Base-by-base conservation (phyloP, 2,113 vertebrate genomes). In the Gambusia affinis region DNA sequence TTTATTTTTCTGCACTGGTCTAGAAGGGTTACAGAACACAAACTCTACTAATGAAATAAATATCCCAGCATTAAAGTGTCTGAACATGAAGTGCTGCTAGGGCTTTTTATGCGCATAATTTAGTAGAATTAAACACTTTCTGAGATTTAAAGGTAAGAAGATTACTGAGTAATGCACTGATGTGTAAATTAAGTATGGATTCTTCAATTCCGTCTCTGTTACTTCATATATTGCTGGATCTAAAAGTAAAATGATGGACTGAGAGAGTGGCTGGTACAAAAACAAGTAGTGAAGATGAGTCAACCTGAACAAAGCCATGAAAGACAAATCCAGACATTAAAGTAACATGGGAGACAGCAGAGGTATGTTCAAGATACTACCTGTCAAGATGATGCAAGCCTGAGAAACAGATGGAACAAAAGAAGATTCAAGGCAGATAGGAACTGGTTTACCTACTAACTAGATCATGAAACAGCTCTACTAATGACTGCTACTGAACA, bases 371-470 rank as follows among this genome's bases (percentile, higher is more conserved):
- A 42, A 42, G 12, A 66, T 29, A 57, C 35, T 65, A 76, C 27
- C 44, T 77, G 17, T 64, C 6, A 37, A 5, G 15, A 37, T 76
- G 75, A 77, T 42, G 75, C 67, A 77, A 77, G 44, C 29, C 37
- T 64, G 67, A 64, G 60, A 28, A 64, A 70, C 37, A 27, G 60
- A 31, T 31, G 63, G 60, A 77, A 77, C 57, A 31, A 14, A 19
- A 37, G 24, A 28, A 22, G 62, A 19, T 31, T 19, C 17, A 31
- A 31, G 22, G 28, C 28, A 15, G 28, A 62, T 3, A 7, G 17
- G 15, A 61, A 29, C 29, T 28, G 28, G 5, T 30, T 29, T 62
- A 15, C 1, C 47, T 4, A 31, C 29, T 30, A 29, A 30, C 27
- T 27, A 30, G 28, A 30, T 31, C 11, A 30, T 30, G 7, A 31